Conservation (phyloP, 2,797 vertebrate species). For the Gobionotothen gibberifrons region DNA sequence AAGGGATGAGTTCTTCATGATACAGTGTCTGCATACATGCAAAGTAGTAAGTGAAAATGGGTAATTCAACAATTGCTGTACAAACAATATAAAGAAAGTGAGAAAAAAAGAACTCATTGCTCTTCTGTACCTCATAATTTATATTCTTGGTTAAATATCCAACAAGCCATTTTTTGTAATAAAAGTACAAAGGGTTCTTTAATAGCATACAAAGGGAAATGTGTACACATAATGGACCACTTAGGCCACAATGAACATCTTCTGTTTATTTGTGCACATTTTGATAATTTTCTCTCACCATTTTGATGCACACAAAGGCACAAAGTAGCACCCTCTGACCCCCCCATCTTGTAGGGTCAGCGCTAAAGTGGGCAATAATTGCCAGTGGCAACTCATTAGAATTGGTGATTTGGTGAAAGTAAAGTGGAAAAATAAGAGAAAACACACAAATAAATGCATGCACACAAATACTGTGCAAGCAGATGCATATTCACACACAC, state of each 20-base stretch:
- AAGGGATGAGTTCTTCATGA: not conserved
- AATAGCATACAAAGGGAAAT: slow-evolving; percentile 60
- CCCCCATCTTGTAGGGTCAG: slow-evolving; percentile 79
- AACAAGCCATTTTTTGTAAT: slow-evolving; percentile 40
- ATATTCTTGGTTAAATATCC: slow-evolving; percentile 40
- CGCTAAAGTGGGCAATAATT: slow-evolving; percentile 84
- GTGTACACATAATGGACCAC: slow-evolving; percentile 70
- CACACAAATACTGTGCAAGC: slow-evolving; percentile 28
- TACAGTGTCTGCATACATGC: not conserved
- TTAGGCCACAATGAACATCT: slow-evolving; percentile 72
- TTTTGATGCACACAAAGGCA: slow-evolving; percentile 73
- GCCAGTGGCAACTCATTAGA: slow-evolving; percentile 84
- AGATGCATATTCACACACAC: slow-evolving; percentile 18
- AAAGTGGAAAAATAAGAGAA: slow-evolving; percentile 72
- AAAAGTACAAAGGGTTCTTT: slow-evolving; percentile 52
- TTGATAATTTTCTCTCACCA: slow-evolving; percentile 66
- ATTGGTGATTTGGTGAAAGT: slow-evolving; percentile 81
- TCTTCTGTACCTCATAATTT: slow-evolving; percentile 30
- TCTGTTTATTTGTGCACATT: slow-evolving; percentile 76
- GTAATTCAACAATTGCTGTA: slow-evolving; percentile 8
- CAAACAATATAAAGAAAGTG: not conserved
- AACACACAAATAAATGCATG: slow-evolving; percentile 58
- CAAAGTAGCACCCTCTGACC: slow-evolving; percentile 75
- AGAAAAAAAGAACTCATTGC: not conserved
- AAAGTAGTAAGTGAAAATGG: not conserved